These are phyloP conservation scores for Falco columbarius DNA, from an alignment of 2,797 vertebrate species.

Conservation along the genomic window DNA sequence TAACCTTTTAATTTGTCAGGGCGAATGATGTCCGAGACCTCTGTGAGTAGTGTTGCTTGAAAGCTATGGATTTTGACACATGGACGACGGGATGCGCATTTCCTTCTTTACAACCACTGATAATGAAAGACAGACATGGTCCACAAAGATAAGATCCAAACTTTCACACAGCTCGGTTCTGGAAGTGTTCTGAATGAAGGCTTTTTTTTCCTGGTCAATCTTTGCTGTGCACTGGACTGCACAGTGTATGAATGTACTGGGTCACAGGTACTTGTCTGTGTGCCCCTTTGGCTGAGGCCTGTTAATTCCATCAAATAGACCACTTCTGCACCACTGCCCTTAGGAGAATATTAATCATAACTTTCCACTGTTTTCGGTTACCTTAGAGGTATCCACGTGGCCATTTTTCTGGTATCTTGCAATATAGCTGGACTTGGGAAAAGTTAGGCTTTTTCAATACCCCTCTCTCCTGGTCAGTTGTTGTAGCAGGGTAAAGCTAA, in stretches of 20 bases:
- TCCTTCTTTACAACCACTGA: not conserved
- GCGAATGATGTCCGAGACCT: not conserved
- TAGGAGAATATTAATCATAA: not conserved
- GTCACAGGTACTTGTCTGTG: not conserved
- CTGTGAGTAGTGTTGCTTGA: not conserved
- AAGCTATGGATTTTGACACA: not conserved
- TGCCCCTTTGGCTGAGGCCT: not conserved
- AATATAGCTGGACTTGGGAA: not conserved
- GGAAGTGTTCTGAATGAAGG: not conserved
- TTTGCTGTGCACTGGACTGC: not conserved
- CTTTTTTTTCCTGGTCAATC: too few species aligned
- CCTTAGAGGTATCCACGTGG: not conserved
- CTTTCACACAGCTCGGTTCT: not conserved
- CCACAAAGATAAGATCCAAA: not conserved
- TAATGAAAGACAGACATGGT: not conserved
- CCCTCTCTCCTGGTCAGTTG: not conserved
- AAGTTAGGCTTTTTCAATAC: not conserved
- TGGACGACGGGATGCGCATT: fast-evolving
- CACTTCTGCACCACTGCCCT: not conserved
- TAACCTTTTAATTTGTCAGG: not conserved
- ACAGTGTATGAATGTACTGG: not conserved
- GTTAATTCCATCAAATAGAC: not conserved
- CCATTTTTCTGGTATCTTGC: not conserved
- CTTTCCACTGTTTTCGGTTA: not conserved
- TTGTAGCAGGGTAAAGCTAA: not conserved